phyloP scores from a whole-genome alignment of 1,140 invertebrate genomes.

The Acromyrmex charruanus region DNA sequence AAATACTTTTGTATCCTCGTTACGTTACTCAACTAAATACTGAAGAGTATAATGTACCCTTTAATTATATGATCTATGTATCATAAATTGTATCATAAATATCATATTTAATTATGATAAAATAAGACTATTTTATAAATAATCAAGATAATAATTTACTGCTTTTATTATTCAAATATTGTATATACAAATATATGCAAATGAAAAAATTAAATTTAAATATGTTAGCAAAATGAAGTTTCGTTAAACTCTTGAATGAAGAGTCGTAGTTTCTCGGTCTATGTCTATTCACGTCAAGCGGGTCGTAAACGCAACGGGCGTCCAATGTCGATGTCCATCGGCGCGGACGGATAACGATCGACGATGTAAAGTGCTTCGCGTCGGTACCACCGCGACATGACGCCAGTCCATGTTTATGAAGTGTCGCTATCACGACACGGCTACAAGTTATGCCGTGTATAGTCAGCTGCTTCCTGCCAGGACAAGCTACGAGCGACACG shows the following conservation, averaged over 20 bases:
- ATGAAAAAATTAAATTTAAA: background rate
- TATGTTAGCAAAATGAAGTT: background rate
- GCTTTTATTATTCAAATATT: background rate
- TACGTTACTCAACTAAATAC: background rate
- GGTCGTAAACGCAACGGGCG: slow-evolving; percentile 17
- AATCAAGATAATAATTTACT: background rate
- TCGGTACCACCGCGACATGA: slow-evolving; percentile 49
- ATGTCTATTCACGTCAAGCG: background rate
- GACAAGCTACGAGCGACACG: slow-evolving; percentile 52
- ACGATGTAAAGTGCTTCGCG: slow-evolving; percentile 47
- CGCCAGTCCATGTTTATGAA: slow-evolving; percentile 60
- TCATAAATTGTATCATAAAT: background rate
- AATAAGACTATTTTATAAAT: background rate
- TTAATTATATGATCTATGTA: background rate
- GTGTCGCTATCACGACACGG: slow-evolving; percentile 63
- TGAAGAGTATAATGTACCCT: background rate
- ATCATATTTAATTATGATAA: background rate
- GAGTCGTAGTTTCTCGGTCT: background rate
- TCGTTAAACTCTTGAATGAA: background rate
- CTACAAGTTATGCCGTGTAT: slow-evolving; percentile 60
- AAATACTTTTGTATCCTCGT: background rate
- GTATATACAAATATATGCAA: background rate
- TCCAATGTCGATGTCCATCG: slow-evolving; percentile 57
- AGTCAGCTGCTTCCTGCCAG: slow-evolving; percentile 51
- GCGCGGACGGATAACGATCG: slow-evolving; percentile 52